These are phyloP conservation scores for Tautogolabrus adspersus DNA, from an alignment of 2,113 vertebrate species.

Conservation along the genomic window DNA sequence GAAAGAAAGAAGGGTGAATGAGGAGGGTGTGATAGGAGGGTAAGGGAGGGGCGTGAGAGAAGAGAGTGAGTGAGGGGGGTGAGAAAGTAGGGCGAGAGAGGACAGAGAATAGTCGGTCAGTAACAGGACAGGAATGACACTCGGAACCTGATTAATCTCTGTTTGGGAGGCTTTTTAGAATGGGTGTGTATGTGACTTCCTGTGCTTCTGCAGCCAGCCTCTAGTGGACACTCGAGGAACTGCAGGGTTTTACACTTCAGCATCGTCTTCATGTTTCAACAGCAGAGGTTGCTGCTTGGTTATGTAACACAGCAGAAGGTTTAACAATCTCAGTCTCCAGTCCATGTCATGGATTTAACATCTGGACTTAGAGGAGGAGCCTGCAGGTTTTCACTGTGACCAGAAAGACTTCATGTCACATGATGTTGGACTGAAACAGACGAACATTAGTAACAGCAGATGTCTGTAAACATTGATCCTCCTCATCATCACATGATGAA, in stretches of 20 bases:
- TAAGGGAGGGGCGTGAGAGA: too few species aligned
- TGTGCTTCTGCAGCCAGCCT: too few species aligned
- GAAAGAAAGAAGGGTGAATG: too few species aligned
- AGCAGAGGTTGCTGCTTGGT: conserved; percentile 43
- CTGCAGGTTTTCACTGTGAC: background rate
- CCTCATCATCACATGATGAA: background rate
- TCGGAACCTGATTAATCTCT: too few species aligned
- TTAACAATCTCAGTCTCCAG: conserved; percentile 35
- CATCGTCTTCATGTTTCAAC: conserved; percentile 55
- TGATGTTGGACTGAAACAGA: background rate
- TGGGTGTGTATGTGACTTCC: too few species aligned
- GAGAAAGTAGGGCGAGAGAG: too few species aligned
- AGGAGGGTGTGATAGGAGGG: too few species aligned
- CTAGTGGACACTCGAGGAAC: too few species aligned
- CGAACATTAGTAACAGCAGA: background rate
- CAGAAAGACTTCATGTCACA: background rate
- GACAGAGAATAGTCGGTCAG: too few species aligned
- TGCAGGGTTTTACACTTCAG: conserved; percentile 26
- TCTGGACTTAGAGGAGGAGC: conserved; percentile 5
- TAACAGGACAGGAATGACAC: too few species aligned
- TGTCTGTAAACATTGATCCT: background rate
- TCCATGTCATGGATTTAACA: conserved; percentile 28
- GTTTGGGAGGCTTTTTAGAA: too few species aligned
- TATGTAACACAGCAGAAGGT: conserved; percentile 63
- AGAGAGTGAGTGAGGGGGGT: too few species aligned